Evolutionary conservation across 2,888 invertebrate species (phyloP), one percentile per base, ranked within the genome.

Genomic region (Pegoplata infirma): DNA sequence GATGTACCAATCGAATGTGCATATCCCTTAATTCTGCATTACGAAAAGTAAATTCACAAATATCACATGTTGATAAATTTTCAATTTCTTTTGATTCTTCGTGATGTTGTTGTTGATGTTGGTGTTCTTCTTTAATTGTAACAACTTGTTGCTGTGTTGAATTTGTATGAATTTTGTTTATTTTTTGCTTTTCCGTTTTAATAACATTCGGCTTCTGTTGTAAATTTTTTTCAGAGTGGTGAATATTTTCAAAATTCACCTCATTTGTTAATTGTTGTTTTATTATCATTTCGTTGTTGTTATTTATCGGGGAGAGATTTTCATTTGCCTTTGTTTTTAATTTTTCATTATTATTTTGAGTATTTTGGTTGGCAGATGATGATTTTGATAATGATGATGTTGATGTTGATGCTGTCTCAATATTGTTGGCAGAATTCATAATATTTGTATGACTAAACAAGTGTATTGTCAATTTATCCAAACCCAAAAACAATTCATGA

Each of bases 391-490:
- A n/a, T n/a, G n/a, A n/a, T n/a, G n/a, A n/a, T n/a, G n/a, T n/a
- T n/a, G n/a, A 23, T 32, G 16, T 10, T 19, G 28, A 12, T 49
- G 14, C 40, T 63, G 32, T n/a, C 21, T 8, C 16, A 14, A 32
- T 16, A 56, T 64, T 51, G 47, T 64, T 58, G 47, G 63, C 69
- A 23, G 69, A 68, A 56, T 64, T 73, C 76, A 87, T 85, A 12
- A 85, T 80, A 51, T 82, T 86, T 28, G 93, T 92, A 86, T 96
- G 96, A 76, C 93, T 93, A 85, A 96, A 95, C 81, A 96, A 90
- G 89, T 96, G 96, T 85, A 96, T 95, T 0, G 96, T 96, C 61
- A 96, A 90, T 90, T 96, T 96, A 88, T 96, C 96, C 81, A 96
- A 91, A 1, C 96, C 96, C 80, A 92, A 90, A 17, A 96, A 90